Evolutionary conservation across 2,113 vertebrate genomes (phyloP).

Genomic region (Glareola pratincola): DNA sequence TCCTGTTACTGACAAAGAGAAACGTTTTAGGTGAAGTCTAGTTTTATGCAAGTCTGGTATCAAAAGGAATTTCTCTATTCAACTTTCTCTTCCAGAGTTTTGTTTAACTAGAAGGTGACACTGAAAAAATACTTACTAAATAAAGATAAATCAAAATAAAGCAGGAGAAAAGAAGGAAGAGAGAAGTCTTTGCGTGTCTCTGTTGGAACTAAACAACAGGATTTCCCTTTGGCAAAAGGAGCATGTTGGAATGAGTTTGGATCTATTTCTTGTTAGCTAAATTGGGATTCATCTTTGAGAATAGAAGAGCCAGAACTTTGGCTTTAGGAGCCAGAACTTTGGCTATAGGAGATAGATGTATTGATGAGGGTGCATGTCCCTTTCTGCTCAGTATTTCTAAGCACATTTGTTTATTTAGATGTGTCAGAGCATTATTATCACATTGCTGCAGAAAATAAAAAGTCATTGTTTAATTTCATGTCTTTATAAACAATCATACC

Average conservation of each 20-base stretch:
- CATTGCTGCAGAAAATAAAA: not conserved
- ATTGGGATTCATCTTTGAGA: not conserved
- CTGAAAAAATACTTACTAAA: not conserved
- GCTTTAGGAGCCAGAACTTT: accelerated
- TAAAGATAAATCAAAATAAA: not conserved
- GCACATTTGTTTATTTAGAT: not conserved
- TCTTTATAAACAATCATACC: not conserved
- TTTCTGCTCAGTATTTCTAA: not conserved
- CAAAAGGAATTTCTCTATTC: not conserved
- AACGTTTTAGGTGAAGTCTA: not conserved
- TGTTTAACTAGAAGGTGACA: not conserved
- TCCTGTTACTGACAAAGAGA: not conserved
- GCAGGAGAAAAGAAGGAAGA: not conserved
- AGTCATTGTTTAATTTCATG: not conserved
- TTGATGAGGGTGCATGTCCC: accelerated
- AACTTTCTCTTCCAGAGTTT: not conserved
- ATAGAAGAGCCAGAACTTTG: accelerated
- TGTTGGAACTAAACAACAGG: not conserved
- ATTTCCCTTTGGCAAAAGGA: not conserved
- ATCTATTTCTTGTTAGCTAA: not conserved
- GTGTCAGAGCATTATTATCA: not conserved
- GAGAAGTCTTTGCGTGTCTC: accelerated
- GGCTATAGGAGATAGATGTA: not conserved
- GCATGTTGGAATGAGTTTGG: not conserved
- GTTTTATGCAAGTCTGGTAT: not conserved